These are phyloP conservation scores for Uloborus diversus DNA, from an alignment of 1,140 invertebrate genomes.

Conservation along the genomic window DNA sequence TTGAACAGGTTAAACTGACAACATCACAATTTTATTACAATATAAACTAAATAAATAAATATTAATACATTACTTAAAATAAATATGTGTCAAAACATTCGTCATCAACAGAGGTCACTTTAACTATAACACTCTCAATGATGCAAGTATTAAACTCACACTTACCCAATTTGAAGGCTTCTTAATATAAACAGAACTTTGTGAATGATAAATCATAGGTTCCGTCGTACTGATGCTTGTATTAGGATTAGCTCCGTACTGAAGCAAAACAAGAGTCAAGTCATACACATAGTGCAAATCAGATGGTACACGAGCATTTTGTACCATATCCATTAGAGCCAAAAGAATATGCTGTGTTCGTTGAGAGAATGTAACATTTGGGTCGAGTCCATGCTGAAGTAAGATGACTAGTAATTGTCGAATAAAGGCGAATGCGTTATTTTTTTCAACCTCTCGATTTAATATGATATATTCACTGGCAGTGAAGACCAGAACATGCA, in stretches of 20 bases:
- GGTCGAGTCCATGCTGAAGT: constrained; percentile 76
- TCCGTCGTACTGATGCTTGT: constrained; percentile 63
- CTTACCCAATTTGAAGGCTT: constrained; percentile 73
- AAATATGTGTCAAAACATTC: too few relatives aligned
- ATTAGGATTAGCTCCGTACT: constrained; percentile 75
- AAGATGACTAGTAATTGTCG: constrained; percentile 74
- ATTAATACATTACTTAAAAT: too few relatives aligned
- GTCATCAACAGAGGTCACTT: too few relatives aligned
- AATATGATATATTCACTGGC: constrained; percentile 78
- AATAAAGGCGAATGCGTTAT: constrained; percentile 67
- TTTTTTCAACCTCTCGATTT: constrained; percentile 71
- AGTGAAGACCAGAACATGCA: constrained; percentile 78
- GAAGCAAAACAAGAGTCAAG: constrained; percentile 73
- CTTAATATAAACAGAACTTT: constrained; percentile 72
- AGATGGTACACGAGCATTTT: constrained; percentile 72
- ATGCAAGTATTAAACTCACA: too few relatives aligned
- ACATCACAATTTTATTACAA: too few relatives aligned
- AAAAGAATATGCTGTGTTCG: constrained; percentile 75
- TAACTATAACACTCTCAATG: too few relatives aligned
- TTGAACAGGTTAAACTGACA: too few relatives aligned
- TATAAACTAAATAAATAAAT: too few relatives aligned
- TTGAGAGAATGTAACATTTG: constrained; percentile 69
- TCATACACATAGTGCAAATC: constrained; percentile 77
- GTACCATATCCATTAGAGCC: constrained; percentile 75
- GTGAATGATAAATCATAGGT: constrained; percentile 64